Evolutionary conservation across 1,140 invertebrate species (phyloP), one percentile per base, ranked within the genome.

Genomic region (Pseudomyrmex pallidus): DNA sequence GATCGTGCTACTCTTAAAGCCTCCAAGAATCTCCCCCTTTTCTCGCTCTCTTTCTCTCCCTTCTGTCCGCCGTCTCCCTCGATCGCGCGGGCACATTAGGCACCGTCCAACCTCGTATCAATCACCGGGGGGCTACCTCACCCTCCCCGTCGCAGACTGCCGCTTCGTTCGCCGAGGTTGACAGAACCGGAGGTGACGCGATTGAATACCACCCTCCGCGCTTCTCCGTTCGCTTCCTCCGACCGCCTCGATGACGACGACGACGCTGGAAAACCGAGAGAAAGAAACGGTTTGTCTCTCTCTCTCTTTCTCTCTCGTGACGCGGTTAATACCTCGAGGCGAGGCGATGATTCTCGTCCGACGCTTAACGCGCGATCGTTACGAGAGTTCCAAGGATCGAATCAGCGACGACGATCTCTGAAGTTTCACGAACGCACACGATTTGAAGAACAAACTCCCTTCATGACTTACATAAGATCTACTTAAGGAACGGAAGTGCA

Each of bases 21-120:
- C 85, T 68, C 86, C 83, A 87, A 92, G 90, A 91, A 92, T 92
- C 88, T 88, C 91, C 89, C 89, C 91, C 89, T 86, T 88, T 67
- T 88, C 85, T 82, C 80, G 82, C 72, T 83, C n/a, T 78, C 77
- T 44, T 70, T 20, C 35, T 46, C 52, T 52, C 82, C 52, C 74
- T 82, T 25, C 70, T 22, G 48, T 44, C 68, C 82, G 54, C 67
- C 59, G 80, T 87, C 77, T 80, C 63, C 17, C 80, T 88, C 68
- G 84, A 61, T 72, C 67, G 61, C 73, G 73, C n/a, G 84, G 61
- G 88, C 86, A 88, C 92, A 92, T 92, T 92, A 91, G 91, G 89
- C 90, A 90, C 91, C 90, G 92, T 91, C 92, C 91, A 90, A 92
- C 90, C 90, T 90, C 91, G 90, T 92, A 92, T 92, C 92, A 92